Percentiles rank a stretch among this genome's conserved stretches.
Evolutionary conservation across 2,888 invertebrate genomes (phyloP).

Genomic region (Drosophila tanythrix): DNA sequence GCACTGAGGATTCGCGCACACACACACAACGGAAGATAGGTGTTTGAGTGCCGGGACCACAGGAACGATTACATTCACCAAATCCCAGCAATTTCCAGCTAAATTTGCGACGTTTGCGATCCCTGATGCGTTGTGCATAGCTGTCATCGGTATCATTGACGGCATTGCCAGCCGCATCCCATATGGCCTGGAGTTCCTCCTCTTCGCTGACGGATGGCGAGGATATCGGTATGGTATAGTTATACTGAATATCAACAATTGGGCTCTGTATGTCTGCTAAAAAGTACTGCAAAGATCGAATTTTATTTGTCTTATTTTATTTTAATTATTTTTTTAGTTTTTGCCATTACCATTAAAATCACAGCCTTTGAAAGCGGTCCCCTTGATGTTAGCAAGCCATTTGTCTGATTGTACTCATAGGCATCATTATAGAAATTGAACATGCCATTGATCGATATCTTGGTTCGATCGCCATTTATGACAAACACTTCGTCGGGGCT

Average conservation of each 20-base stretch:
- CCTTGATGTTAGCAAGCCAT: conserved; percentile 65
- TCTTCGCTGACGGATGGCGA: conserved; percentile 82
- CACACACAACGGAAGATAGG: conserved; percentile 86
- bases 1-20: conserved; percentile 87
- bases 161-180: conserved; percentile 79
- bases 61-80: conserved; percentile 91
- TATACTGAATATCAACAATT: conserved; percentile 86
- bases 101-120: conserved; percentile 86
- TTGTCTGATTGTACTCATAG: conserved; percentile 90
- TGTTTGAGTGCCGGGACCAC: conserved; percentile 87
- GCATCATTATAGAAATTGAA: conserved; percentile 91
- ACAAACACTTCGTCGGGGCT: conserved; percentile 91
- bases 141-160: conserved; percentile 74
- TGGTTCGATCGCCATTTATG: conserved; percentile 91
- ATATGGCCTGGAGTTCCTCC: conserved; percentile 81
- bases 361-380: conserved; percentile 76
- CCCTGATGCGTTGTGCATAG: conserved; percentile 64
- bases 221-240: conserved; percentile 91
- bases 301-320: not conserved
- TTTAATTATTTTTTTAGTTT: not conserved
- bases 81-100: conserved; percentile 91
- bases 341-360: conserved; percentile 69
- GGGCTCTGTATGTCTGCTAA: not conserved
- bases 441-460: conserved; percentile 87
- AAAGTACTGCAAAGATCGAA: conserved; percentile 27